Evolutionary conservation across 2,888 invertebrate genomes (phyloP).

Genomic region (Aleiodes testaceus): DNA sequence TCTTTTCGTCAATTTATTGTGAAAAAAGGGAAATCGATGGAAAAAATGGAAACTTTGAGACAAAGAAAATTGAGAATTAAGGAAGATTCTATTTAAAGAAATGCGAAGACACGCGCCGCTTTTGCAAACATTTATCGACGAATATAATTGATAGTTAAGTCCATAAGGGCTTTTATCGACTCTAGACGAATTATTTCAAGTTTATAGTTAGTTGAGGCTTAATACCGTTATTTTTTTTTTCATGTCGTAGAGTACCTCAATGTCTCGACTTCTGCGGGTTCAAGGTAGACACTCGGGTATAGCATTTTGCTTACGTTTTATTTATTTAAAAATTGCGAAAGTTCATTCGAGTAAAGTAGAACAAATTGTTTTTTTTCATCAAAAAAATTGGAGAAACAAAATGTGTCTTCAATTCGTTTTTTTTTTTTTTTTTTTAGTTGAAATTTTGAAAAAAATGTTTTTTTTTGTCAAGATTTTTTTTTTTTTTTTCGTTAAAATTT

Average conservation of each 20-base stretch:
- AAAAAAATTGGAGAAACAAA: not conserved
- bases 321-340: slow-evolving; percentile 8
- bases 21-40: too few species aligned
- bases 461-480: too few species aligned
- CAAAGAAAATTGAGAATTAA: too few species aligned
- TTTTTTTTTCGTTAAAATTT: not conserved
- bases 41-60: too few species aligned
- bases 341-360: slow-evolving; percentile 6
- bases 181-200: slow-evolving; percentile 44
- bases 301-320: slow-evolving; percentile 1
- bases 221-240: slow-evolving; percentile 24
- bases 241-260: not conserved
- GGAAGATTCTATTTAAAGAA: not conserved
- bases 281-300: slow-evolving; percentile 16
- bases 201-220: slow-evolving; percentile 48
- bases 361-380: not conserved
- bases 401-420: too few species aligned
- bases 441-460: not conserved
- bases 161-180: slow-evolving; percentile 43
- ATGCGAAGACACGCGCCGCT: not conserved
- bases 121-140: slow-evolving; percentile 32
- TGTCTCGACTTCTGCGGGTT: slow-evolving; percentile 25
- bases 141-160: slow-evolving; percentile 39
- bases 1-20: too few species aligned
- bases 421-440: too few species aligned